phyloP scores from a whole-genome alignment of 2,113 vertebrate species.

The Pachyramphus minor region DNA sequence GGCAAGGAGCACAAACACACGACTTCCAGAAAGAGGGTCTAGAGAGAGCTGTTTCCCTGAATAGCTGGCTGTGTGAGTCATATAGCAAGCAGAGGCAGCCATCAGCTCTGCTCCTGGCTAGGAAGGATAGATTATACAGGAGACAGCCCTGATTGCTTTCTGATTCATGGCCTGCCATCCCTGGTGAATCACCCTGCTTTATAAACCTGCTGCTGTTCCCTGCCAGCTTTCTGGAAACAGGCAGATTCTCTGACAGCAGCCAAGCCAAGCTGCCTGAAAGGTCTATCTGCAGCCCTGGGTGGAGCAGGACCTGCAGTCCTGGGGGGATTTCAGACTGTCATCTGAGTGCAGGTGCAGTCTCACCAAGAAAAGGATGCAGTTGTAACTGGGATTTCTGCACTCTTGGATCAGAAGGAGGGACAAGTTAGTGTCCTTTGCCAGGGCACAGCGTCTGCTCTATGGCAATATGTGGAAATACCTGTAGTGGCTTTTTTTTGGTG shows the following conservation, averaged over 20 bases:
- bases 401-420: neutral
- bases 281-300: rapidly evolving
- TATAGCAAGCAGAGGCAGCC: neutral
- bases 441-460: neutral
- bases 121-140: neutral
- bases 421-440: neutral
- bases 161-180: conserved; percentile 35
- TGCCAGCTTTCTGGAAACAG: conserved; percentile 6
- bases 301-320: neutral
- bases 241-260: neutral
- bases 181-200: neutral
- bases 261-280: neutral
- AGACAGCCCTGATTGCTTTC: conserved; percentile 25
- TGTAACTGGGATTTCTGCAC: neutral
- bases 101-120: neutral
- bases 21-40: neutral
- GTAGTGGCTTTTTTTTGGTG: neutral
- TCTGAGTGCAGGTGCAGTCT: neutral
- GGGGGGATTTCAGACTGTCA: neutral
- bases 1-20: neutral
- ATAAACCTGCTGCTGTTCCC: conserved; percentile 39
- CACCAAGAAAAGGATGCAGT: neutral
- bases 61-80: neutral
- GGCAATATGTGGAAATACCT: neutral
- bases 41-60: neutral